These are phyloP conservation scores for Oligia strigilis DNA, from an alignment of 2,888 invertebrate species.

Conservation along the genomic window DNA sequence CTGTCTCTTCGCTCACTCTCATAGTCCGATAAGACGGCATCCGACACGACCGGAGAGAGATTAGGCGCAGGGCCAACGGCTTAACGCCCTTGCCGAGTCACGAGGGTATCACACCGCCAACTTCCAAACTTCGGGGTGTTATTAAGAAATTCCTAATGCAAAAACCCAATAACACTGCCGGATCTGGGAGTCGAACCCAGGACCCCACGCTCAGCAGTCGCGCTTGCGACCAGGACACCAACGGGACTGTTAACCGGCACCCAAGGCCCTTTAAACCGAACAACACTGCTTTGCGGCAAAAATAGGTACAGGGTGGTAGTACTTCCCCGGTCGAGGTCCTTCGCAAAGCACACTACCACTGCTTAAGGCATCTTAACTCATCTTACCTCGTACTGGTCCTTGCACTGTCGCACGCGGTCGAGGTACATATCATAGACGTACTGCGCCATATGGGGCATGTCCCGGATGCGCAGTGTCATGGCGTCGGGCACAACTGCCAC, in stretches of 20 bases:
- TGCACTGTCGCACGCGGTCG: slow-evolving; percentile 91
- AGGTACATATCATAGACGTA: slow-evolving; percentile 98
- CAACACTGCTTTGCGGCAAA: background rate
- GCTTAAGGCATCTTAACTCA: too few relatives aligned
- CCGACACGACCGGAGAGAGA: background rate
- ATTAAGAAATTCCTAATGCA: background rate
- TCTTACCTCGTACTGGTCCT: slow-evolving; percentile 68
- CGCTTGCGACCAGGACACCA: background rate
- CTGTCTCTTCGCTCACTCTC: too few relatives aligned
- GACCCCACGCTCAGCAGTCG: background rate
- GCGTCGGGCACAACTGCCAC: slow-evolving; percentile 81
- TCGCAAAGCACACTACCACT: background rate
- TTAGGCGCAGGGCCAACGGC: too few relatives aligned
- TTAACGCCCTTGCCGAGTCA: background rate
- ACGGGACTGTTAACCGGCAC: background rate
- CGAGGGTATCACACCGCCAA: background rate
- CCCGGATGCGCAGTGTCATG: slow-evolving; percentile 92
- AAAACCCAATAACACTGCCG: background rate
- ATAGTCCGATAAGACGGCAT: background rate
- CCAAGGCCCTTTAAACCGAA: background rate
- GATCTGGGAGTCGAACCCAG: background rate
- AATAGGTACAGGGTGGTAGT: background rate
- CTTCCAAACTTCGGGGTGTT: background rate
- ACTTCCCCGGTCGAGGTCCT: background rate
- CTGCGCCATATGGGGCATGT: slow-evolving; percentile 98